A percentile compares a stretch with the other conserved stretches of the same genome.
These are phyloP conservation scores for Larimichthys crocea DNA, from an alignment of 2,113 vertebrate genomes.

Conservation along the genomic window DNA sequence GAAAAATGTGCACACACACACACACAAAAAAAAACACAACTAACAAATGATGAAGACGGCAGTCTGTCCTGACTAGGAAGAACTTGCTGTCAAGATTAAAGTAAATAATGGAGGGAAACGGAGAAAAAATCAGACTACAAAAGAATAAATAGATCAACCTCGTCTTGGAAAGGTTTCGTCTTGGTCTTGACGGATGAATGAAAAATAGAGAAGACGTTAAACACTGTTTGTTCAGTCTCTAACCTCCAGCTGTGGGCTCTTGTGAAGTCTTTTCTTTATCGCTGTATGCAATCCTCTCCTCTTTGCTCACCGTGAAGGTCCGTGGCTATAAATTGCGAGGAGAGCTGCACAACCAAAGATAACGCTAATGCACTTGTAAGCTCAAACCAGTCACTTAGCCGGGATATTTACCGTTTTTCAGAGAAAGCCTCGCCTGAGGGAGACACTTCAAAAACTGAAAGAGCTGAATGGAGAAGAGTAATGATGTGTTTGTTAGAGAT, in stretches of 20 bases:
- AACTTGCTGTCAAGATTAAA: neutral
- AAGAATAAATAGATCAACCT: constrained; percentile 7
- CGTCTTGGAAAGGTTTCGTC: constrained; percentile 19
- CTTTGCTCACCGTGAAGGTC: constrained; percentile 48
- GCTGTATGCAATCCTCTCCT: constrained; percentile 27
- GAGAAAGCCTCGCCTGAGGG: constrained; percentile 42
- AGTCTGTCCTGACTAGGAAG: neutral
- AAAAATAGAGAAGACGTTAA: constrained; percentile 18
- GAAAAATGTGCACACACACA: too few species aligned
- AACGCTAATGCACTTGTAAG: constrained; percentile 64
- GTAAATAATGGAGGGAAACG: neutral
- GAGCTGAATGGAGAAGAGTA: constrained; percentile 59
- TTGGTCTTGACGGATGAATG: constrained; percentile 24
- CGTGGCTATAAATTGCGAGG: constrained; percentile 52
- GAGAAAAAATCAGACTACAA: neutral
- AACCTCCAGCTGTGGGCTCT: constrained; percentile 32
- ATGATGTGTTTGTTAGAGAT: constrained; percentile 65
- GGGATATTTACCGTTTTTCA: constrained; percentile 64
- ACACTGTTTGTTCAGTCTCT: constrained; percentile 18
- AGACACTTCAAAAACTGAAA: constrained; percentile 63
- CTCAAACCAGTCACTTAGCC: constrained; percentile 67
- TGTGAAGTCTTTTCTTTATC: constrained; percentile 41
- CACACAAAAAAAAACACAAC: neutral
- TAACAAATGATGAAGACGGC: neutral
- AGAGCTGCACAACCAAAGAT: constrained; percentile 57